These are phyloP conservation scores for Australoheros scitulus DNA, from an alignment of 2,113 vertebrate species.

Conservation along the genomic window DNA sequence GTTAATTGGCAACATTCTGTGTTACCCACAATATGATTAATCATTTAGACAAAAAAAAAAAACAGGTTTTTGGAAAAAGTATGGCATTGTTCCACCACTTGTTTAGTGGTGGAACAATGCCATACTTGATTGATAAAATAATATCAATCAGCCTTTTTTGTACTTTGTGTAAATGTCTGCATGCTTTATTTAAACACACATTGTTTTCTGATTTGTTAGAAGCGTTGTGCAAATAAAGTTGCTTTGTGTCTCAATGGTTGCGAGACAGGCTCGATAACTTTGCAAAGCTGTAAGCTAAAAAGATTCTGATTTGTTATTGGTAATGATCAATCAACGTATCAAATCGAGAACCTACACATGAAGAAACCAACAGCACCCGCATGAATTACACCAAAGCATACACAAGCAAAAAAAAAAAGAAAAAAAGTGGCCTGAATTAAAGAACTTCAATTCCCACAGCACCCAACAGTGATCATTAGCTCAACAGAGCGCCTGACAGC, in stretches of 20 bases:
- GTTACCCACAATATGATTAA: not conserved
- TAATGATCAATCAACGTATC: not conserved
- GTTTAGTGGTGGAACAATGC: no score
- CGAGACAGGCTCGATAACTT: not conserved
- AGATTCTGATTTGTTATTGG: not conserved
- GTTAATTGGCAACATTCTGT: not conserved
- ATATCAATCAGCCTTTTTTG: not conserved
- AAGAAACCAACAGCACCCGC: slow-evolving; percentile 19
- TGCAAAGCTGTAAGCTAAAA: not conserved
- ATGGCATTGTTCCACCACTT: not conserved
- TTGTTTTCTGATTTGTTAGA: not conserved
- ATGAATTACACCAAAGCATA: slow-evolving; percentile 18
- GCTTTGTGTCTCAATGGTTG: not conserved
- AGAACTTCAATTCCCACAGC: slow-evolving; percentile 64
- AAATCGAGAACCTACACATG: not conserved
- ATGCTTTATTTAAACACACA: not conserved
- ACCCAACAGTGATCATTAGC: slow-evolving; percentile 73
- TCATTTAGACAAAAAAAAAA: not conserved
- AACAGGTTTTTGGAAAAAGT: not conserved
- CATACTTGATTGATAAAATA: no score
- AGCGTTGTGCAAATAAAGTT: not conserved
- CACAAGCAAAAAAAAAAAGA: slow-evolving; percentile 10
- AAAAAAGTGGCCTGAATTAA: slow-evolving; percentile 53
- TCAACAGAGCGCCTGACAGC: slow-evolving; percentile 74
- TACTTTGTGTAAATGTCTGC: not conserved